Percentiles rank a stretch among this genome's conserved stretches.
Evolutionary conservation across 2,113 vertebrate species (phyloP).

Genomic region (Otocyon megalotis): DNA sequence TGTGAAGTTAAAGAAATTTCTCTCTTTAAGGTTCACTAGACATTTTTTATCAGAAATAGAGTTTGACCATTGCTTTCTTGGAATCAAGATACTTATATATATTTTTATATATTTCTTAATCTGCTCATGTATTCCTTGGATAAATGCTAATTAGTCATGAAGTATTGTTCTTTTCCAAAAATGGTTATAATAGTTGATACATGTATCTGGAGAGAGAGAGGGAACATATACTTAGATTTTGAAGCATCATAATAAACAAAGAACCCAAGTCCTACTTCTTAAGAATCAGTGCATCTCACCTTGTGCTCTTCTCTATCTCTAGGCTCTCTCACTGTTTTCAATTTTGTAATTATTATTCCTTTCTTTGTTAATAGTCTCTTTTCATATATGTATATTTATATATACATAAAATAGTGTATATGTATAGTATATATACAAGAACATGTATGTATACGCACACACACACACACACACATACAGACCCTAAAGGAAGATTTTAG

Average conservation of each 20-base stretch:
- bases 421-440: not conserved
- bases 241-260: not conserved
- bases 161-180: not conserved
- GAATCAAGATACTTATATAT: not conserved
- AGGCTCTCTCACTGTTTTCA: not conserved
- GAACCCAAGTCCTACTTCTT: not conserved
- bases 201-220: not conserved
- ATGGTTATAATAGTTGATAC: not conserved
- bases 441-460: not conserved
- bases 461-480: not conserved
- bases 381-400: not conserved
- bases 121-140: not conserved
- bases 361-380: not conserved
- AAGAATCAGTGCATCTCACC: not conserved
- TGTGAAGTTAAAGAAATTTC: not conserved
- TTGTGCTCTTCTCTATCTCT: not conserved
- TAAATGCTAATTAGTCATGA: not conserved
- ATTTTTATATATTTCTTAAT: not conserved
- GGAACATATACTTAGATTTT: not conserved
- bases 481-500: not conserved
- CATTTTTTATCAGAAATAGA: conserved; percentile 47
- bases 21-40: not conserved
- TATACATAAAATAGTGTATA: not conserved
- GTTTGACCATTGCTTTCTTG: not conserved
- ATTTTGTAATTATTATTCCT: not conserved